Conservation (phyloP, 2,113 vertebrate genomes). For the Tamias sibiricus region DNA sequence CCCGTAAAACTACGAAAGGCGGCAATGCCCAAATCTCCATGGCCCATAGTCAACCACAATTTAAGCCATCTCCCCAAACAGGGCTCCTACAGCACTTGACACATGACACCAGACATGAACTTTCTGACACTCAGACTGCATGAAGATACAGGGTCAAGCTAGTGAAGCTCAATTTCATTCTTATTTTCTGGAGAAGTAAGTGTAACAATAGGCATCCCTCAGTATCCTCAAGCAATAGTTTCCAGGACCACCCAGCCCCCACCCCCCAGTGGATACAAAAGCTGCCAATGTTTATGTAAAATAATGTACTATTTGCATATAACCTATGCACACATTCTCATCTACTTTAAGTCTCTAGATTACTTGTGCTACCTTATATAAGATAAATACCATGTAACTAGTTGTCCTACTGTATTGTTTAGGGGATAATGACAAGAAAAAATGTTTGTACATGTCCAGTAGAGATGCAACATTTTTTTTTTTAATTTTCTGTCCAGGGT, state of each 20-base stretch:
- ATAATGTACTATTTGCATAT: background rate
- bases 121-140: background rate
- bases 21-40: too few species aligned
- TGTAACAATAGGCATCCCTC: background rate
- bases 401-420: background rate
- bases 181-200: background rate
- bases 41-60: too few species aligned
- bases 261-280: background rate
- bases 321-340: background rate
- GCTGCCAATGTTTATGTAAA: background rate
- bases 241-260: background rate
- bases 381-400: background rate
- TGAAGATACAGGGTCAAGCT: background rate
- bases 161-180: background rate
- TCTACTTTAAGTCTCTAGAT: background rate
- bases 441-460: background rate
- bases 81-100: too few species aligned
- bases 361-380: background rate
- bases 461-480: background rate
- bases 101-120: accelerated
- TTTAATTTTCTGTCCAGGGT: background rate
- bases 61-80: too few species aligned
- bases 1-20: too few species aligned
- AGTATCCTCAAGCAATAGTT: background rate
- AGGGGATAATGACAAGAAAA: background rate